phyloP scores from a whole-genome alignment of 2,888 invertebrate species.

The Athalia cordata region DNA sequence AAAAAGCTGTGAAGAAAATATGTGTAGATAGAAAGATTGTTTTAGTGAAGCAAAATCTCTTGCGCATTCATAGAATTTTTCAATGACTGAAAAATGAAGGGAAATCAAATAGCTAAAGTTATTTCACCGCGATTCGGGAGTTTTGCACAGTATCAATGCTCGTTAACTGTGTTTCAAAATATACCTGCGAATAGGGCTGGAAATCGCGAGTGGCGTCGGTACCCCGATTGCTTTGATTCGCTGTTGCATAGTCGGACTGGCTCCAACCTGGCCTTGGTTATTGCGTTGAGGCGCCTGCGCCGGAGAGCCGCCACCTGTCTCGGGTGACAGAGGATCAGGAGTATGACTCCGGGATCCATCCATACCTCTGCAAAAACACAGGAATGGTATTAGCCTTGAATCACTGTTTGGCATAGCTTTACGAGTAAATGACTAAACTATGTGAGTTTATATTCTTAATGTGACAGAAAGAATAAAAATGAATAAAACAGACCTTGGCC shows the following conservation, averaged over 20 bases:
- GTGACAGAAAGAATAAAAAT: constrained; percentile 18
- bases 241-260: constrained; percentile 92
- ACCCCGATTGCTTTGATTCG: constrained; percentile 92
- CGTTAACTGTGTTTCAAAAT: constrained; percentile 53
- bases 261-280: constrained; percentile 74
- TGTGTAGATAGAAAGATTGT: constrained; percentile 31
- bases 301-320: constrained; percentile 75
- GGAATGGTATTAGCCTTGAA: background rate
- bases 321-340: constrained; percentile 78
- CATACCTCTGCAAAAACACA: constrained; percentile 74
- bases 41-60: constrained; percentile 22
- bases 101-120: background rate
- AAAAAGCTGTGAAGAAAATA: constrained; percentile 38
- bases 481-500: constrained; percentile 77
- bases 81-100: constrained; percentile 14
- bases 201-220: constrained; percentile 90
- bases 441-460: background rate
- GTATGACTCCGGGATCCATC: constrained; percentile 80
- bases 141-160: constrained; percentile 34
- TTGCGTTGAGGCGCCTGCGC: constrained; percentile 65
- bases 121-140: constrained; percentile 15
- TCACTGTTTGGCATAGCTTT: background rate
- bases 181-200: constrained; percentile 92
- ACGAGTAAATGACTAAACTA: constrained; percentile 12
- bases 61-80: constrained; percentile 35